These are phyloP conservation scores for Ostrea denselamellosa DNA, from an alignment of 1,140 invertebrate genomes.

Conservation along the genomic window DNA sequence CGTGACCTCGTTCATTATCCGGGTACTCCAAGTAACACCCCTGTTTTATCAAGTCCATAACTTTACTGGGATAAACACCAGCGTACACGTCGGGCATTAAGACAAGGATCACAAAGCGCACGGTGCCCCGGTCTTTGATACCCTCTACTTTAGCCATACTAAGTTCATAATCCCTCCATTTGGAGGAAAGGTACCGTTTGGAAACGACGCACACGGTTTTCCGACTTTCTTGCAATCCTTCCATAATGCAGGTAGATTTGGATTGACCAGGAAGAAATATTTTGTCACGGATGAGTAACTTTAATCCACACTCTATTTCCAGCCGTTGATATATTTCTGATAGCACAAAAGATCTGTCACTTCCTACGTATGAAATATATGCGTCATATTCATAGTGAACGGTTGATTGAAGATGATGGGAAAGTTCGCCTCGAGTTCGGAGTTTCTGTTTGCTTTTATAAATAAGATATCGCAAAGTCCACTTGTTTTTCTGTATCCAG, in stretches of 20 bases:
- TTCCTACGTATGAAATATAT: background rate
- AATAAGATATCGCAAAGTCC: background rate
- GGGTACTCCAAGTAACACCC: background rate
- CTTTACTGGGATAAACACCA: background rate
- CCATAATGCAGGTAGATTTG: background rate
- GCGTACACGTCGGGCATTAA: background rate
- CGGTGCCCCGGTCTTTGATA: background rate
- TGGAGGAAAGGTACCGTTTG: background rate
- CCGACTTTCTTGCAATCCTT: background rate
- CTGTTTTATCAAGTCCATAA: background rate
- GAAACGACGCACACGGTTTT: background rate
- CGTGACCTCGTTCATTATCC: background rate
- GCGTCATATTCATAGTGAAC: background rate
- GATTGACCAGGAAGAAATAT: background rate
- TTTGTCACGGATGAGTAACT: background rate
- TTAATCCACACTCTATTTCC: background rate
- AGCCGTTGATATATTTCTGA: background rate
- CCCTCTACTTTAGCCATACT: constrained; percentile 14
- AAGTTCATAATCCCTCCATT: background rate
- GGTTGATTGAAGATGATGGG: background rate
- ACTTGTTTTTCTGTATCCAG: background rate
- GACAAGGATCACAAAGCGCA: background rate
- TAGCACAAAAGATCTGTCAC: background rate
- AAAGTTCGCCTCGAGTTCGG: background rate
- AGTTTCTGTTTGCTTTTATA: background rate